Evolutionary conservation across 2,113 vertebrate genomes (phyloP), one percentile per base, ranked within the genome.

Genomic region (Halichoeres trimaculatus): DNA sequence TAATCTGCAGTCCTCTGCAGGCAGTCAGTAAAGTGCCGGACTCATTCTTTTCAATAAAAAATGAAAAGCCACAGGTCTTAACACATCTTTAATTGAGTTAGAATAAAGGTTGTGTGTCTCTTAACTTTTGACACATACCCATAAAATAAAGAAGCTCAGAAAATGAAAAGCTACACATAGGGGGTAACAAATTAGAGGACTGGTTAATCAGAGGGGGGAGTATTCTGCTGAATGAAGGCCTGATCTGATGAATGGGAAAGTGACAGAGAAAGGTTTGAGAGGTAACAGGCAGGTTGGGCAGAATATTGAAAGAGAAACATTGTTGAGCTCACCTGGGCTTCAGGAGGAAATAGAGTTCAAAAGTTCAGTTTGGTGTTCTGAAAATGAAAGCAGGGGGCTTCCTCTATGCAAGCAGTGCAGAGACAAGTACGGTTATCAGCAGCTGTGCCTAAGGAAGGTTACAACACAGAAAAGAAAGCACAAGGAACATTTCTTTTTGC

Each of bases 331-430:
- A 74, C 48, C 65, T 24, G 60, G 57, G 60, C 71, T 78, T 84
- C 72, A 10, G 58, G 58, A 74, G 61, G 64, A 83, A 88, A 88
- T 54, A 55, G 48, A 70, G 60, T 80, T 78, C 69, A 74, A n/a
- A 59, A 51, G 43, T 51, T 86, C 67, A 68, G 61, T 77, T 40
- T 72, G 65, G 47, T 62, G 40, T 30, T 59, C 38, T 59, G 19
- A 62, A 77, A 70, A 55, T 50, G 10, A 67, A 63, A 52, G 47
- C 11, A 38, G 11, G 20, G 7, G 47, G 38, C n/a, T 69, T 76
- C 71, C 47, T 82, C 22, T 41, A 8, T 65, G 38, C 43, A 59
- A 38, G 60, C 66, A 62, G 52, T 30, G 71, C 22, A 34, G 30
- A 68, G 40, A 59, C 64, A 66, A 65, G 38, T 55, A 20, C 76